Conservation (phyloP, 2,888 invertebrate genomes). For the Drosophila formosana region DNA sequence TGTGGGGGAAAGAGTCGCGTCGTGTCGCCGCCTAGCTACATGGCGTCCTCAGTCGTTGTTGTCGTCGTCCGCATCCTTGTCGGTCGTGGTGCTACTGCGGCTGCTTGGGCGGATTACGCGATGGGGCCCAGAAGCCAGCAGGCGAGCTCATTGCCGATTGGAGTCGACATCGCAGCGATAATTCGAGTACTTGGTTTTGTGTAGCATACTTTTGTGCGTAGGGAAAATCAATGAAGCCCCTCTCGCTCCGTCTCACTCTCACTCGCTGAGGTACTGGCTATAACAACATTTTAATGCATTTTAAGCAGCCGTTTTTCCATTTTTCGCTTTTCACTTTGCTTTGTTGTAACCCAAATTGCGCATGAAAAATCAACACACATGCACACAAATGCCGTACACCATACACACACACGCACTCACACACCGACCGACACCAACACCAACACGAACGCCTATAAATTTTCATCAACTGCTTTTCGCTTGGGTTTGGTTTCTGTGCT, state of each 20-base stretch:
- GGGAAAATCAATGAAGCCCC: conserved; percentile 75
- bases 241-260: conserved; percentile 13
- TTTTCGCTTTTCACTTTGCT: conserved; percentile 53
- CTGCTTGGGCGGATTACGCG: conserved; percentile 26
- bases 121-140: conserved; percentile 26
- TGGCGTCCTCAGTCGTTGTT: conserved; percentile 32
- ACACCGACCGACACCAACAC: conserved; percentile 20
- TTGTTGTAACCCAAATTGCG: conserved; percentile 80
- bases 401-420: conserved; percentile 26
- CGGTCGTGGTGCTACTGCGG: conserved; percentile 19
- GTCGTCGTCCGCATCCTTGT: conserved; percentile 47
- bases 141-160: conserved; percentile 30
- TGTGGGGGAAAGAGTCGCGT: conserved; percentile 23
- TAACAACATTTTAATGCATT: conserved; percentile 74
- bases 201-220: conserved; percentile 73
- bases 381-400: conserved; percentile 32
- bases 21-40: conserved; percentile 49
- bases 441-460: conserved; percentile 32
- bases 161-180: conserved; percentile 38
- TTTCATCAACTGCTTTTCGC: conserved; percentile 38
- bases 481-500: conserved; percentile 23
- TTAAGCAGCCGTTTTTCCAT: conserved; percentile 66
- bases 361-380: conserved; percentile 72
- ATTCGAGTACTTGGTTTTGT: conserved; percentile 39
- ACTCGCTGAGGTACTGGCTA: not conserved